phyloP scores from a whole-genome alignment of 2,113 vertebrate genomes.

The Barnardius zonarius region DNA sequence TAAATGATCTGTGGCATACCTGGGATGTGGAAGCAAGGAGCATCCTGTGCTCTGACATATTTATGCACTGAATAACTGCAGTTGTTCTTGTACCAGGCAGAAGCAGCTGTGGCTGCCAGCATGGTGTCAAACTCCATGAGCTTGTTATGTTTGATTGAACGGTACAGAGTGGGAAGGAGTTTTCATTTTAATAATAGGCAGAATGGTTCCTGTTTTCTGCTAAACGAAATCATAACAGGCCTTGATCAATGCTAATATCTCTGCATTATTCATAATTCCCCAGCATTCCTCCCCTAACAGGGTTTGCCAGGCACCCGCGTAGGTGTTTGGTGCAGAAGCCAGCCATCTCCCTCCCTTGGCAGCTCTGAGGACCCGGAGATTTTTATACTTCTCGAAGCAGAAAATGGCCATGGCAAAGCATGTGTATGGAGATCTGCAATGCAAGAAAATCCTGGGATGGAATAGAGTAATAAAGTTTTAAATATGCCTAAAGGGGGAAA shows the following conservation, averaged over 20 bases:
- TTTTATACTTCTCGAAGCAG: not conserved
- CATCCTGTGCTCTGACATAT: not conserved
- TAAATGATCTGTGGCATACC: not conserved
- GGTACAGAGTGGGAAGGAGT: not conserved
- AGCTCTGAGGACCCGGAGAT: not conserved
- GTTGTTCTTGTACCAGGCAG: not conserved
- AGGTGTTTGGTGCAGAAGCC: not conserved
- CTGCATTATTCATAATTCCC: not conserved
- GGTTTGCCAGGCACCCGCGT: fast-evolving
- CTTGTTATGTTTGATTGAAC: fast-evolving
- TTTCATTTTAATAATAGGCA: not conserved
- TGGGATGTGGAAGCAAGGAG: not conserved
- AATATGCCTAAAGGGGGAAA: not conserved
- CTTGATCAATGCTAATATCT: not conserved
- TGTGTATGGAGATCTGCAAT: not conserved
- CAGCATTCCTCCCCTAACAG: not conserved
- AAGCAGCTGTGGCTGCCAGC: not conserved
- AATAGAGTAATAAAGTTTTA: not conserved
- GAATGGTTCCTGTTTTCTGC: not conserved
- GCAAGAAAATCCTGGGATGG: not conserved
- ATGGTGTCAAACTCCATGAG: not conserved
- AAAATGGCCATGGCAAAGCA: not conserved
- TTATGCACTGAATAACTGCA: too few relatives aligned
- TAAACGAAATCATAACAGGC: not conserved
- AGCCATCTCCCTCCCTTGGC: not conserved